Evolutionary conservation across 2,797 vertebrate species (phyloP).

Genomic region (Leptodactylus fallax): DNA sequence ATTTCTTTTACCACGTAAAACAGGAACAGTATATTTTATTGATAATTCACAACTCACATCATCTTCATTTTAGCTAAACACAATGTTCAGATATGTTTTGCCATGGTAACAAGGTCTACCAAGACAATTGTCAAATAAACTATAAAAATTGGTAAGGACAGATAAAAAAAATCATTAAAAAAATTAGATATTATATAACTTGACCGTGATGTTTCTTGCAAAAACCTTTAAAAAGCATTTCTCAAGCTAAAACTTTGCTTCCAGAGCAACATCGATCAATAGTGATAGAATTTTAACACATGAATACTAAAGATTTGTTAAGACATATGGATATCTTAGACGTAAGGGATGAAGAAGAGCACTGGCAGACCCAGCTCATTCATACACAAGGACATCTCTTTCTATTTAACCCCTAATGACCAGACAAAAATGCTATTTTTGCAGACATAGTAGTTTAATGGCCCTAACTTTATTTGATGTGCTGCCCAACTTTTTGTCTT

Average conservation of each 20-base stretch:
- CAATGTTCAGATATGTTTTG: background rate
- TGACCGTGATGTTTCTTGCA: background rate
- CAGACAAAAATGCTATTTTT: too few species aligned
- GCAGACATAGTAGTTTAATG: too few species aligned
- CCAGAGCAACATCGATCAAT: background rate
- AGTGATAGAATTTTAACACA: background rate
- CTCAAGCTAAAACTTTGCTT: background rate
- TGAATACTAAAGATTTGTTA: background rate
- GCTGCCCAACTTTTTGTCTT: too few species aligned
- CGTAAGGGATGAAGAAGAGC: too few species aligned
- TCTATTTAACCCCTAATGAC: too few species aligned
- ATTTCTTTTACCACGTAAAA: background rate
- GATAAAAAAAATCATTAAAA: too few species aligned
- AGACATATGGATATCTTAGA: too few species aligned
- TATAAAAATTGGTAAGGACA: background rate
- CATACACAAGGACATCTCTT: too few species aligned
- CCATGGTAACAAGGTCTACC: conserved; percentile 9
- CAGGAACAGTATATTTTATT: background rate
- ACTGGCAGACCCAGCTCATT: too few species aligned
- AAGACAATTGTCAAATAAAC: background rate
- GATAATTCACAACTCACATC: background rate
- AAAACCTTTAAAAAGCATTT: background rate
- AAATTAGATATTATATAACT: background rate
- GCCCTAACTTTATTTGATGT: too few species aligned
- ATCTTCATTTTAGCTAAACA: background rate